phyloP scores from a whole-genome alignment of 2,797 vertebrate genomes.

The Chaetophractus vellerosus region DNA sequence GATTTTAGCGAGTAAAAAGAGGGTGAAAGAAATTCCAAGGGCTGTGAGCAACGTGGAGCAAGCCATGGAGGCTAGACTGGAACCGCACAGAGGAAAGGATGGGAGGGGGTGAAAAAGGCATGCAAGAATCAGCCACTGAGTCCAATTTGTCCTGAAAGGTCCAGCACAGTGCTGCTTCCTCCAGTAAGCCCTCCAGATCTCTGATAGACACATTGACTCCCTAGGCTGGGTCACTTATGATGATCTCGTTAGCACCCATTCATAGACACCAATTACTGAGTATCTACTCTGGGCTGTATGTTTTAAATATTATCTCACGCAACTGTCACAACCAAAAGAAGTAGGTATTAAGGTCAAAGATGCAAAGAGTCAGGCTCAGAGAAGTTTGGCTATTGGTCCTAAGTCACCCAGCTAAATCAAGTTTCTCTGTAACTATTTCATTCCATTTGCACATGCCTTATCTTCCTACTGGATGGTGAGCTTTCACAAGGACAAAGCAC shows the following conservation, averaged over 20 bases:
- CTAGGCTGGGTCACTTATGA: background rate
- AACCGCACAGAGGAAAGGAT: background rate
- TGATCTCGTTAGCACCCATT: background rate
- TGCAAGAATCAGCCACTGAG: fast-evolving
- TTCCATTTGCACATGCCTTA: background rate
- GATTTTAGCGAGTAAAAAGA: background rate
- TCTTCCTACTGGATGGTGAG: background rate
- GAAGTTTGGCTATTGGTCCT: background rate
- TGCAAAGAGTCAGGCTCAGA: background rate
- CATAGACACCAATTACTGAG: background rate
- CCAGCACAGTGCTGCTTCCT: background rate
- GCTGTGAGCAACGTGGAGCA: background rate
- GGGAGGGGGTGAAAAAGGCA: fast-evolving
- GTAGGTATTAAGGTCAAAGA: background rate
- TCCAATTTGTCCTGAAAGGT: background rate
- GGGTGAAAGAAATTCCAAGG: background rate
- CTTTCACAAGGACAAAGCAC: background rate
- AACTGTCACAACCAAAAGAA: background rate
- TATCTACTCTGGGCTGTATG: background rate
- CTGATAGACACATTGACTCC: fast-evolving
- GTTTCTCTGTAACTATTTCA: background rate
- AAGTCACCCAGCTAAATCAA: background rate
- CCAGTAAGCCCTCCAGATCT: background rate
- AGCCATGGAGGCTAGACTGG: background rate
- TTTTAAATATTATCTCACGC: background rate